A percentile compares a stretch with the other conserved stretches of the same genome.
Conservation (phyloP, 23 tunicate species). For the Styela clava region DNA sequence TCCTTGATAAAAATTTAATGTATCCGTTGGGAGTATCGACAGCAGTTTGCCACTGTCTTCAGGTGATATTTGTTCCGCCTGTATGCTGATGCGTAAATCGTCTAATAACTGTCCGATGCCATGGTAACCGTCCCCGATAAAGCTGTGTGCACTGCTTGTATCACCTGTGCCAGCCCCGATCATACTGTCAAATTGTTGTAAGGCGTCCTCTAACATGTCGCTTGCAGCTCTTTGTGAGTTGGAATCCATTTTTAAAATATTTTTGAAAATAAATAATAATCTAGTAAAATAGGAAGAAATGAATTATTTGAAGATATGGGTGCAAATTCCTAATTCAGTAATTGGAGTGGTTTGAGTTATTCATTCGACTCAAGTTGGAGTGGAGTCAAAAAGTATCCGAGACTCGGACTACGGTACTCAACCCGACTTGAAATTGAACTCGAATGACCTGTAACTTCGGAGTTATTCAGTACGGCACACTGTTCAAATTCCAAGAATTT, state of each 20-base stretch:
- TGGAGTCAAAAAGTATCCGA: too few relatives aligned
- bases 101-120: constrained; percentile 78
- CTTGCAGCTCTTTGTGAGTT: constrained; percentile 46
- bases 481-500: too few relatives aligned
- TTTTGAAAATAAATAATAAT: too few relatives aligned
- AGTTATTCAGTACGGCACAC: too few relatives aligned
- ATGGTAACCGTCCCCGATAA: constrained; percentile 33
- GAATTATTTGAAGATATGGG: too few relatives aligned
- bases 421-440: too few relatives aligned
- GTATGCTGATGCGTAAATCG: constrained; percentile 69
- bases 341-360: too few relatives aligned
- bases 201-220: constrained; percentile 90
- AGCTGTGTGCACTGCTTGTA: not conserved
- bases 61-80: constrained; percentile 49
- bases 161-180: constrained; percentile 26
- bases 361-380: too few relatives aligned
- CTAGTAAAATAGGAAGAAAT: too few relatives aligned
- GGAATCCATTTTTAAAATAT: not conserved
- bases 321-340: too few relatives aligned
- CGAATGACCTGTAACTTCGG: too few relatives aligned
- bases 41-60: constrained; percentile 33
- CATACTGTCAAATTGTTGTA: constrained; percentile 84
- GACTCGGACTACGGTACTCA: too few relatives aligned
- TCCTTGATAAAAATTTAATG: constrained; percentile 55
- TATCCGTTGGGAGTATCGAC: constrained; percentile 38